A percentile compares a stretch with the other conserved stretches of the same genome.
phyloP scores from a whole-genome alignment of 2,113 vertebrate genomes.

The Gulo gulo region DNA sequence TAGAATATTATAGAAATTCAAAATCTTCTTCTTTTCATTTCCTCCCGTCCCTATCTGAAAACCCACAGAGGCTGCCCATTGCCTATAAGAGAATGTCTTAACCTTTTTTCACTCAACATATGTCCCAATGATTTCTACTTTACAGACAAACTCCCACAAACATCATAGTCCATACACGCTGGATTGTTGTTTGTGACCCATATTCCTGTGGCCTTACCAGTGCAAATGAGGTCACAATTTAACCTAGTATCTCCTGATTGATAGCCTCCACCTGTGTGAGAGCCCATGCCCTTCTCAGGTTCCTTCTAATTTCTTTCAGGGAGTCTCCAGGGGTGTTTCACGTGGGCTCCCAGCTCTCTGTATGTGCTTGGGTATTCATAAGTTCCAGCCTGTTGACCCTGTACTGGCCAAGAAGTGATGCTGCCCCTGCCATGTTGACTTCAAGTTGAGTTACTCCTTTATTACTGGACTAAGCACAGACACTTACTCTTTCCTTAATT shows the following conservation, averaged over 20 bases:
- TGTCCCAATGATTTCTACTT: not conserved
- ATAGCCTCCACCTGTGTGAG: not conserved
- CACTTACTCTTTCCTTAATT: not conserved
- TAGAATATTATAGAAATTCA: constrained; percentile 13
- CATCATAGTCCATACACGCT: not conserved
- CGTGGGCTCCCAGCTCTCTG: not conserved
- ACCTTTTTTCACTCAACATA: not conserved
- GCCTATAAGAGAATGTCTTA: not conserved
- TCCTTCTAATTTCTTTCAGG: not conserved
- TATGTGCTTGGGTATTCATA: not conserved
- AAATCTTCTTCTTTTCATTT: not conserved
- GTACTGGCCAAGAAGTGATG: not conserved
- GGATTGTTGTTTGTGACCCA: not conserved
- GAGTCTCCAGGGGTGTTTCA: not conserved
- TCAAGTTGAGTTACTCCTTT: not conserved
- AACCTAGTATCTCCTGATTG: not conserved
- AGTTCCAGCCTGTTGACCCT: not conserved
- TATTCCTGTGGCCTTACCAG: not conserved
- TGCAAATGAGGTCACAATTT: not conserved
- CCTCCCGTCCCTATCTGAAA: not conserved
- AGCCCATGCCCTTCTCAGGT: not conserved
- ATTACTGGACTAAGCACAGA: not conserved
- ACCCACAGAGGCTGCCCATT: not conserved
- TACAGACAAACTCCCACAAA: not conserved
- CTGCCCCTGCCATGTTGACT: not conserved